Conservation (phyloP, 1,140 invertebrate species). For the Palaemon carinicauda region DNA sequence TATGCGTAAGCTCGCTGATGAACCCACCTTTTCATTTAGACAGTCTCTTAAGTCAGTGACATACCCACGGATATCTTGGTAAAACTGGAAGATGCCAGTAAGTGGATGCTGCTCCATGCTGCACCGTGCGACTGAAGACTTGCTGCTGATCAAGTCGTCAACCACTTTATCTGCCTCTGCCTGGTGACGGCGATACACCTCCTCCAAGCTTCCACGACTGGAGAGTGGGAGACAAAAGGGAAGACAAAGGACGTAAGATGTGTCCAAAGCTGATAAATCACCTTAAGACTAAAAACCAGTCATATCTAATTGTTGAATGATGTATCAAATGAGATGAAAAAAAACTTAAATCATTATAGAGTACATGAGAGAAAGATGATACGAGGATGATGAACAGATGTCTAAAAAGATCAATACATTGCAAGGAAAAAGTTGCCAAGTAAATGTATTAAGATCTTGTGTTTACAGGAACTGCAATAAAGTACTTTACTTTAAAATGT, state of each 20-base stretch:
- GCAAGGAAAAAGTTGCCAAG: too few relatives aligned
- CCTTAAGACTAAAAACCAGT: neutral
- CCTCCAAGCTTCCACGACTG: conserved; percentile 65
- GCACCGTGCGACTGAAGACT: conserved; percentile 59
- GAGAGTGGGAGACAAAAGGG: conserved; percentile 27
- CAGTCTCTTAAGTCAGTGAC: conserved; percentile 96
- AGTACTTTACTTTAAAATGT: too few relatives aligned
- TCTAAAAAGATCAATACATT: too few relatives aligned
- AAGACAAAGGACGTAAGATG: conserved; percentile 44
- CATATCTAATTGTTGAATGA: neutral
- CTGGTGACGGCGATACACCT: conserved; percentile 71
- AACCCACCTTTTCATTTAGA: conserved; percentile 86
- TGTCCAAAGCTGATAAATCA: neutral
- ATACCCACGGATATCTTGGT: conserved; percentile 95
- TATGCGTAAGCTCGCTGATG: conserved; percentile 43
- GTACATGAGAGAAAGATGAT: neutral
- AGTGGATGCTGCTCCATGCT: conserved; percentile 73
- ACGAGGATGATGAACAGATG: too few relatives aligned
- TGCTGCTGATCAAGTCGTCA: conserved; percentile 60
- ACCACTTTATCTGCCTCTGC: conserved; percentile 61
- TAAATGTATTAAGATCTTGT: too few relatives aligned
- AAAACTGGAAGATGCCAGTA: conserved; percentile 84
- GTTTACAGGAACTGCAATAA: too few relatives aligned
- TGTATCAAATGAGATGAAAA: too few relatives aligned
- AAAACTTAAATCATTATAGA: neutral